Evolutionary conservation across 2,113 vertebrate species (phyloP), one percentile per base, ranked within the genome.

Genomic region (Synodontis membranacea): DNA sequence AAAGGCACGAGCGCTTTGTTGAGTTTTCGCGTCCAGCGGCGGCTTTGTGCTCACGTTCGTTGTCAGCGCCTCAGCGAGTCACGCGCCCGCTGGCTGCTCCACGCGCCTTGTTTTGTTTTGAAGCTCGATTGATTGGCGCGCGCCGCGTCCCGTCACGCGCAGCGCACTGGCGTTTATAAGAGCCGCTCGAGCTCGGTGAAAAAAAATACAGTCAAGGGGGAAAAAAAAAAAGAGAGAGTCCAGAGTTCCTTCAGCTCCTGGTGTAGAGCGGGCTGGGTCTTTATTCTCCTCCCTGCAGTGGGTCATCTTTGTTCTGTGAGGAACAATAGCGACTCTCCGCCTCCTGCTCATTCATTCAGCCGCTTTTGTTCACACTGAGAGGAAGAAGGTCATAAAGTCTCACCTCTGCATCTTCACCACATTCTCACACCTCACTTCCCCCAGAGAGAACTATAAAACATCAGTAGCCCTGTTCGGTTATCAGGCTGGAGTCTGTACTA

Each of bases 251-350:
- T 42, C 17, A 64, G 37, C 12, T 56, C 1, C n/a, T 58, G 23
- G 46, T 64, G 50, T 11, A 0, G n/a, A 54, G 0, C 76, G 1
- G 2, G n/a, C 31, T 23, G n/a, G 3, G 1, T 54, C 19, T 10
- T 19, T 23, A 34, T 80, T 66, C 66, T 2, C 11, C 34, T 54
- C 46, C 37, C 4, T 42, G 76, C 50, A 12, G 12, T n/a, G 52
- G 70, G 87, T 92, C 90, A 94, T 93, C 94, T 94, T 95, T 95
- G 93, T 94, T 95, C 92, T 90, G 91, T 91, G 82, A 88, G 90
- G 90, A 92, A 96, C 94, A 96, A 95, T 94, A 91, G 93, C 92
- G 60, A 66, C 78, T 85, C 86, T 88, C 88, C 90, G 81, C 91
- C 91, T 81, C 91, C 52, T 5, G 66, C 88, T 37, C 82, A 72